phyloP scores from a whole-genome alignment of 2,797 vertebrate species.

The Sphenopsis melanotis region DNA sequence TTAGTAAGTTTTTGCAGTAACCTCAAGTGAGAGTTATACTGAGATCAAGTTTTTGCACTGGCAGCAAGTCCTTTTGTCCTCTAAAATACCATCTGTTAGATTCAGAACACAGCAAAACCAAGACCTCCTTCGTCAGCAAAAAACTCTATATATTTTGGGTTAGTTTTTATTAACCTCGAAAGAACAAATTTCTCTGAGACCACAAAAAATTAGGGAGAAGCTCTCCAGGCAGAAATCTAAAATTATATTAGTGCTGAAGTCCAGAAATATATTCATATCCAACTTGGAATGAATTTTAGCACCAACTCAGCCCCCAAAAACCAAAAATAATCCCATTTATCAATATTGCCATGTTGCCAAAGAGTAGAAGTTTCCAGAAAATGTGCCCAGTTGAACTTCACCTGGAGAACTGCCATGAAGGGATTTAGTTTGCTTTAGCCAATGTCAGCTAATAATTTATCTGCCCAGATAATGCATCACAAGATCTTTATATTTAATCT shows the following conservation, averaged over 20 bases:
- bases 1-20: conserved; percentile 25
- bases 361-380: not conserved
- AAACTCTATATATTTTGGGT: not conserved
- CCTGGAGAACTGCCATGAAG: not conserved
- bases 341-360: not conserved
- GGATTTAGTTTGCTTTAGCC: not conserved
- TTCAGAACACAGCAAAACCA: not conserved
- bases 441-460: not conserved
- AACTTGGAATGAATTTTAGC: not conserved
- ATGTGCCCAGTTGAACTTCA: not conserved
- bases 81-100: conserved; percentile 35
- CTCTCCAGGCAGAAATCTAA: not conserved
- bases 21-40: not conserved
- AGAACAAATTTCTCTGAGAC: not conserved
- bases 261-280: not conserved
- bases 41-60: conserved; percentile 32
- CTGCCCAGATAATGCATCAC: not conserved
- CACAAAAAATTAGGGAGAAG: not conserved
- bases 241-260: not conserved
- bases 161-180: conserved; percentile 5
- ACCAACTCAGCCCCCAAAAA: not conserved
- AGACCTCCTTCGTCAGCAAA: not conserved
- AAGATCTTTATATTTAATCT: not conserved
- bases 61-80: conserved; percentile 18
- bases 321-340: not conserved